phyloP scores from a whole-genome alignment of 2,888 invertebrate genomes.

The Eristalis tenax region DNA sequence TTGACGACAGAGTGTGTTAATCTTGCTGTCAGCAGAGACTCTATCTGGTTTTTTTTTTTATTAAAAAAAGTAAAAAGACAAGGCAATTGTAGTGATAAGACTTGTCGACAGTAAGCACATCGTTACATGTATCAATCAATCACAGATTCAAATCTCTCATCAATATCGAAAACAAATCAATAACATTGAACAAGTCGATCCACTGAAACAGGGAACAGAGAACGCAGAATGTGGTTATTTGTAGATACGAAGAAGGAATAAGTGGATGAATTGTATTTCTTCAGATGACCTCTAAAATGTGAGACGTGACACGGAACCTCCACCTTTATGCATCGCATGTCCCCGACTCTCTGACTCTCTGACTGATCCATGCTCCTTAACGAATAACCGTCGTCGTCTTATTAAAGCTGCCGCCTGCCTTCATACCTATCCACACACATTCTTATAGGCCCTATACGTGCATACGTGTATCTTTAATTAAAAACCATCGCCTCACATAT shows the following conservation, averaged over 20 bases:
- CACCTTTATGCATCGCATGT: slow-evolving; percentile 22
- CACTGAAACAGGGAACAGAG: neutral
- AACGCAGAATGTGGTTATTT: neutral
- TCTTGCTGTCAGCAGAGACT: neutral
- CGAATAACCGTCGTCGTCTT: neutral
- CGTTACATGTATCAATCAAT: slow-evolving; percentile 4
- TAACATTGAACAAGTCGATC: neutral
- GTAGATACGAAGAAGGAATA: neutral
- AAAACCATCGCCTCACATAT: neutral
- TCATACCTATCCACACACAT: neutral
- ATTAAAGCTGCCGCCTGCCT: neutral
- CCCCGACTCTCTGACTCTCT: neutral
- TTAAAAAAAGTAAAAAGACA: neutral
- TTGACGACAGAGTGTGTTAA: neutral
- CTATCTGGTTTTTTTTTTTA: neutral
- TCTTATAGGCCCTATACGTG: neutral
- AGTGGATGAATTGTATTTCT: neutral
- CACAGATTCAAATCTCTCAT: neutral
- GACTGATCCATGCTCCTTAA: slow-evolving; percentile 12
- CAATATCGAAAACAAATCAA: slow-evolving; percentile 2
- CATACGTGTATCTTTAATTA: slow-evolving; percentile 47
- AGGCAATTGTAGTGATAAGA: neutral
- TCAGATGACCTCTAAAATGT: slow-evolving; percentile 15
- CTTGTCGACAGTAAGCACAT: neutral
- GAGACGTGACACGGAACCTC: neutral